Percentiles rank a stretch among this genome's conserved stretches.
Conservation (phyloP, 2,797 vertebrate genomes). For the Pelochelys cantorii region DNA sequence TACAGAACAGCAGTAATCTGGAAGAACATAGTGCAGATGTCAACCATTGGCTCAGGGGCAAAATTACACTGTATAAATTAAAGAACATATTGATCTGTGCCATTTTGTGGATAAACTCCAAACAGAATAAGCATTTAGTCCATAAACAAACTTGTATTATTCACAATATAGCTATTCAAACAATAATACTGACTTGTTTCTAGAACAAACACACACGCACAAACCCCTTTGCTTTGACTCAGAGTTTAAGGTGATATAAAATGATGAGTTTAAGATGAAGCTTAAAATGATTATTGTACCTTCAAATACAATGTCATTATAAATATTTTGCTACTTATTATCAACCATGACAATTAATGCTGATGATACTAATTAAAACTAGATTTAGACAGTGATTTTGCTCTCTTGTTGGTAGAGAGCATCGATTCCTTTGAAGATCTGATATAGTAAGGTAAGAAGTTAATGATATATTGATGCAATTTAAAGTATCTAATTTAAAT, state of each 20-base stretch:
- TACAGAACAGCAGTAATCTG: not conserved
- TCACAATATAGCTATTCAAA: not conserved
- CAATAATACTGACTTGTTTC: not conserved
- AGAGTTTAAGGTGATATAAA: not conserved
- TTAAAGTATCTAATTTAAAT: slow-evolving; percentile 69
- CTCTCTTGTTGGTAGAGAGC: slow-evolving; percentile 69
- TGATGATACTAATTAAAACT: slow-evolving; percentile 73
- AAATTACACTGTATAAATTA: not conserved
- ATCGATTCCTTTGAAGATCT: slow-evolving; percentile 70
- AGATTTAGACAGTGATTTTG: slow-evolving; percentile 70
- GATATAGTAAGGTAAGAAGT: slow-evolving; percentile 55
- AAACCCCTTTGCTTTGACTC: not conserved
- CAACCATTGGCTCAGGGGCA: not conserved
- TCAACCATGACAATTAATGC: slow-evolving; percentile 72
- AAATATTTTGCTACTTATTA: slow-evolving; percentile 63
- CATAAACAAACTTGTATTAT: not conserved
- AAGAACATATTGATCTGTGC: not conserved
- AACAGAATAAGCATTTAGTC: not conserved
- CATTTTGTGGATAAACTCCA: fast-evolving
- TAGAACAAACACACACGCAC: not conserved
- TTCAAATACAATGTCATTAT: slow-evolving; percentile 56
- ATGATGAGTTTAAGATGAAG: not conserved
- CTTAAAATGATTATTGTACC: slow-evolving; percentile 46
- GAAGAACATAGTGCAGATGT: not conserved
- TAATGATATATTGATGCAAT: slow-evolving; percentile 74